A percentile compares a stretch with the other conserved stretches of the same genome.
These are phyloP conservation scores for Chelon labrosus DNA, from an alignment of 2,797 vertebrate genomes.

Conservation along the genomic window DNA sequence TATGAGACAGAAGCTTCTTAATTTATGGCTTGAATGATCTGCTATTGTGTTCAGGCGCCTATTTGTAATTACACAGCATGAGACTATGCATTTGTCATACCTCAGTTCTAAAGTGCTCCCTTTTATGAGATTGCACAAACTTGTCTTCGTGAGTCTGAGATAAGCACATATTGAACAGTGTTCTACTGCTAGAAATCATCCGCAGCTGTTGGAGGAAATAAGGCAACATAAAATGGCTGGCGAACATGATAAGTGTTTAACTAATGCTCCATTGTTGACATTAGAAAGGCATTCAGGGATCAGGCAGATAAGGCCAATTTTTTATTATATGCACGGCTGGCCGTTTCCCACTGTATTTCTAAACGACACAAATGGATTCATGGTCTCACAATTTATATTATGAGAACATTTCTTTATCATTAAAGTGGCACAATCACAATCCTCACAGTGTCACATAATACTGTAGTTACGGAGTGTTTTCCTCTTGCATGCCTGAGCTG, in stretches of 20 bases:
- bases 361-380: neutral
- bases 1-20: constrained; percentile 33
- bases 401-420: too few relatives aligned
- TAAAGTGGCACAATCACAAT: too few relatives aligned
- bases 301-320: neutral
- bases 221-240: neutral
- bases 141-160: constrained; percentile 32
- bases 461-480: too few relatives aligned
- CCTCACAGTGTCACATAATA: too few relatives aligned
- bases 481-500: too few relatives aligned
- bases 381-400: neutral
- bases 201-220: constrained; percentile 24
- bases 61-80: constrained; percentile 23
- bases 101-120: constrained; percentile 7
- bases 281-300: neutral
- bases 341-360: neutral
- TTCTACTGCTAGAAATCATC: neutral
- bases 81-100: neutral
- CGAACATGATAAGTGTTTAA: neutral
- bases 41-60: constrained; percentile 25
- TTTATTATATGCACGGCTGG: neutral
- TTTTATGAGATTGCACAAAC: constrained; percentile 11
- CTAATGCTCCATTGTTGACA: neutral
- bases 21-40: constrained; percentile 28
- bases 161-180: neutral